A percentile compares a stretch with the other conserved stretches of the same genome.
Conservation (phyloP, 2,888 invertebrate genomes). For the Disparrhopalites patrizii region DNA sequence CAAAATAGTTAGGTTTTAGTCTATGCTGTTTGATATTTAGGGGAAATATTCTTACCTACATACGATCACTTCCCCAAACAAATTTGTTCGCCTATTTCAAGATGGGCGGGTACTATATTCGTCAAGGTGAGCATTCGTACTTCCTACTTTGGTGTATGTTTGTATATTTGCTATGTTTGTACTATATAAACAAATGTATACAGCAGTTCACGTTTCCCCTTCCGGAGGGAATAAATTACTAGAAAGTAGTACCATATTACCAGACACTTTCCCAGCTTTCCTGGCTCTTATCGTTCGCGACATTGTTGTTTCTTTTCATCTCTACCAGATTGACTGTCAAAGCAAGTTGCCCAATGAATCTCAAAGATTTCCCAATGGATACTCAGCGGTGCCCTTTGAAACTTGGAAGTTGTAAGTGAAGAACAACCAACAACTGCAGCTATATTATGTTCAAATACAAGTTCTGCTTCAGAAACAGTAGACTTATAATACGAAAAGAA, state of each 20-base stretch:
- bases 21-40: background rate
- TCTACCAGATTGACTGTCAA: conserved; percentile 64
- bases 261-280: no score
- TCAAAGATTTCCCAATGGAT: conserved; percentile 82
- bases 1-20: no score
- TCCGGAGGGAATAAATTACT: no score
- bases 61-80: conserved; percentile 80
- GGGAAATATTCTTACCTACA: conserved; percentile 78
- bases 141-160: background rate
- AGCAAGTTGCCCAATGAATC: conserved; percentile 78
- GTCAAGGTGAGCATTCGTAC: conserved; percentile 62
- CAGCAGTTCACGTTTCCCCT: no score
- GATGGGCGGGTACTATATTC: conserved; percentile 72
- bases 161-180: background rate
- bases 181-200: background rate
- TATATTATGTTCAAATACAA: no score
- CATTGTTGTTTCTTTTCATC: background rate
- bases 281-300: no score
- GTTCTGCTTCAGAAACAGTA: no score
- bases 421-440: no score
- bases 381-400: conserved; percentile 73
- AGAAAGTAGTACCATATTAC: no score
- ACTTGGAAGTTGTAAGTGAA: conserved; percentile 80
- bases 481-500: no score
- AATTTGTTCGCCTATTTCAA: conserved; percentile 70